Evolutionary conservation across 2,113 vertebrate genomes (phyloP).

Genomic region (Muscicapa adusta): DNA sequence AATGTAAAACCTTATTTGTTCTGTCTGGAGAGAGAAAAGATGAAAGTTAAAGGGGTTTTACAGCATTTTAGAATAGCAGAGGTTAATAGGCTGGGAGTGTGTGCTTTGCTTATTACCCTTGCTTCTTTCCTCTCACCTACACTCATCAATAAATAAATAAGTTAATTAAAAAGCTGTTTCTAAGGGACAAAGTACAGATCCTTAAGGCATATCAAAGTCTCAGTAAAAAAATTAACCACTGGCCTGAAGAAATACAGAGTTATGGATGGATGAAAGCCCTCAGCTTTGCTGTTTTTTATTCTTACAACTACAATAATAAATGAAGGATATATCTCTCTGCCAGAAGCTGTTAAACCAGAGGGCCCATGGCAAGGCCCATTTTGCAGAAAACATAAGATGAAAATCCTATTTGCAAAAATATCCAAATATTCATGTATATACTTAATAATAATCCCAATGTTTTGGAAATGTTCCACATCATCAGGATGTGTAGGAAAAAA

Average conservation of each 20-base stretch:
- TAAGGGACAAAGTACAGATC: background rate
- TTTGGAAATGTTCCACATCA: background rate
- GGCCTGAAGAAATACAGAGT: background rate
- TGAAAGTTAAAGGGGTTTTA: background rate
- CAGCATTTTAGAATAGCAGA: background rate
- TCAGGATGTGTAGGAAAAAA: background rate
- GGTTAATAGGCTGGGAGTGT: background rate
- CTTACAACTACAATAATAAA: background rate
- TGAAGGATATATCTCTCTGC: fast-evolving
- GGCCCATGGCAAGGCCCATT: background rate
- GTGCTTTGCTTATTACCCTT: background rate
- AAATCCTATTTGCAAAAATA: background rate
- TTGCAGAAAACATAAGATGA: background rate
- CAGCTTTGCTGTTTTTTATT: background rate
- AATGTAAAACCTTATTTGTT: background rate
- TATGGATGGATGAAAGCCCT: background rate
- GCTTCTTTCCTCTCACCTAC: background rate
- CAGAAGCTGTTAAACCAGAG: background rate
- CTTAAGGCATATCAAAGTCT: background rate
- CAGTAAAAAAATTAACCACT: background rate
- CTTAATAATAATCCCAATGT: background rate
- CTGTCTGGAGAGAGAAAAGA: background rate
- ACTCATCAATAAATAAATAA: slow-evolving; percentile 51
- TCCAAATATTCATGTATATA: background rate
- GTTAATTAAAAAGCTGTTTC: slow-evolving; percentile 45